Percentiles rank a stretch among this genome's conserved stretches.
These are phyloP conservation scores for Oxytorus armatus DNA, from an alignment of 2,888 invertebrate genomes.

Conservation along the genomic window DNA sequence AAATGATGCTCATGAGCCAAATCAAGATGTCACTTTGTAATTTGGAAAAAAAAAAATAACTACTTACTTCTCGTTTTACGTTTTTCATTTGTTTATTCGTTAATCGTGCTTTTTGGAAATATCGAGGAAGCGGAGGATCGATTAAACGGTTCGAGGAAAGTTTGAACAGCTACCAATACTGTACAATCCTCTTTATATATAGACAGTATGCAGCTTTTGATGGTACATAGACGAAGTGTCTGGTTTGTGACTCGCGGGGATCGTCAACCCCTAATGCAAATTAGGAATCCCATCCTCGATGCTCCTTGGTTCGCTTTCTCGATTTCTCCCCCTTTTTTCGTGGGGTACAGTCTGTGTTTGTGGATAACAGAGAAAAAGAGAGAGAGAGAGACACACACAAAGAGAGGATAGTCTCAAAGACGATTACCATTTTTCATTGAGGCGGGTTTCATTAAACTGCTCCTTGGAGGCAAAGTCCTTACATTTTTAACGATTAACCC, in stretches of 20 bases:
- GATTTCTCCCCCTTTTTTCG: neutral
- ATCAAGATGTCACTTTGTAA: constrained; percentile 79
- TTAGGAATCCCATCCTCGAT: constrained; percentile 35
- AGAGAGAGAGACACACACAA: neutral
- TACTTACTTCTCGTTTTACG: constrained; percentile 30
- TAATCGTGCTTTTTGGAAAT: constrained; percentile 3
- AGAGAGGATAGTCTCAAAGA: constrained; percentile 3
- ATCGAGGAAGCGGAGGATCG: constrained; percentile 42
- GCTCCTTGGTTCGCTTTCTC: constrained; percentile 18
- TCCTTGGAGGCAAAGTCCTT: constrained; percentile 41
- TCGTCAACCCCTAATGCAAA: constrained; percentile 61
- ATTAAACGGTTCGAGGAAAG: constrained; percentile 57
- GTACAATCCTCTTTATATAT: constrained; percentile 35
- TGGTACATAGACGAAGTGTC: constrained; percentile 47
- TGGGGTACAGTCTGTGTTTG: neutral
- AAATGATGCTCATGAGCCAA: constrained; percentile 71
- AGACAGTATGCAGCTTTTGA: constrained; percentile 45
- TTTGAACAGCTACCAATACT: constrained; percentile 46
- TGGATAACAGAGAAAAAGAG: neutral
- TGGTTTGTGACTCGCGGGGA: constrained; percentile 52
- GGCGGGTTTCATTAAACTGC: constrained; percentile 65
- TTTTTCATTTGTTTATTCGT: constrained; percentile 34
- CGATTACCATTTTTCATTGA: constrained; percentile 66
- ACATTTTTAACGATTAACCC: constrained; percentile 62
- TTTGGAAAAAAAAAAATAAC: constrained; percentile 67